A percentile compares a stretch with the other conserved stretches of the same genome.
Evolutionary conservation across 2,797 vertebrate genomes (phyloP).

Genomic region (Rhinogobio ventralis): DNA sequence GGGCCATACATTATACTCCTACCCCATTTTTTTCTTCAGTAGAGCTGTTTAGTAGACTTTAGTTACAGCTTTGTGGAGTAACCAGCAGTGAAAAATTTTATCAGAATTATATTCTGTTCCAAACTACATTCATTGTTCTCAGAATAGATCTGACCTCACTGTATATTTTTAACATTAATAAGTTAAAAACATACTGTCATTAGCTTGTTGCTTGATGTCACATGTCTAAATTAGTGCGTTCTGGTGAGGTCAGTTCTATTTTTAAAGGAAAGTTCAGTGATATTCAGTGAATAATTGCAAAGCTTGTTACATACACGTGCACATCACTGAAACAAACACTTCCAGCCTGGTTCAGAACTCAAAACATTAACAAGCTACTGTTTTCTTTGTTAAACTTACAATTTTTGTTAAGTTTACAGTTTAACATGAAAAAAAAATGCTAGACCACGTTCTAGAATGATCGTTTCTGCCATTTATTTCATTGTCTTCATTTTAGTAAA

Average conservation of each 20-base stretch:
- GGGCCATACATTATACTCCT: background rate
- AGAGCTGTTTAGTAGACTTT: background rate
- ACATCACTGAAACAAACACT: background rate
- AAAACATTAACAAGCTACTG: background rate
- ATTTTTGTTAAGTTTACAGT: no score
- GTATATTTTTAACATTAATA: background rate
- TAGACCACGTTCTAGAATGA: background rate
- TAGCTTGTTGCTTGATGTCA: background rate
- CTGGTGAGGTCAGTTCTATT: background rate
- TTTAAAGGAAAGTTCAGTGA: constrained; percentile 1
- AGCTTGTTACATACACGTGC: background rate
- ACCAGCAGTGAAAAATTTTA: background rate
- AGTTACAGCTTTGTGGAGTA: background rate
- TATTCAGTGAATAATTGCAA: background rate
- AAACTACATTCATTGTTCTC: background rate
- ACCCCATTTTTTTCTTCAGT: background rate
- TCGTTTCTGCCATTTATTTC: background rate
- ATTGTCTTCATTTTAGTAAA: background rate
- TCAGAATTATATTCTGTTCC: background rate
- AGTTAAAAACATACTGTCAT: background rate
- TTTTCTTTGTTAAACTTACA: background rate
- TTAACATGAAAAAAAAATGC: background rate
- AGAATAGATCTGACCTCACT: background rate
- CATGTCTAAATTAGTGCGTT: constrained; percentile 7
- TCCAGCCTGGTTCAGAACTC: background rate